Percentiles rank a stretch among this genome's conserved stretches.
Evolutionary conservation across 2,797 vertebrate genomes (phyloP).

Genomic region (Brachyrhaphis roseni): DNA sequence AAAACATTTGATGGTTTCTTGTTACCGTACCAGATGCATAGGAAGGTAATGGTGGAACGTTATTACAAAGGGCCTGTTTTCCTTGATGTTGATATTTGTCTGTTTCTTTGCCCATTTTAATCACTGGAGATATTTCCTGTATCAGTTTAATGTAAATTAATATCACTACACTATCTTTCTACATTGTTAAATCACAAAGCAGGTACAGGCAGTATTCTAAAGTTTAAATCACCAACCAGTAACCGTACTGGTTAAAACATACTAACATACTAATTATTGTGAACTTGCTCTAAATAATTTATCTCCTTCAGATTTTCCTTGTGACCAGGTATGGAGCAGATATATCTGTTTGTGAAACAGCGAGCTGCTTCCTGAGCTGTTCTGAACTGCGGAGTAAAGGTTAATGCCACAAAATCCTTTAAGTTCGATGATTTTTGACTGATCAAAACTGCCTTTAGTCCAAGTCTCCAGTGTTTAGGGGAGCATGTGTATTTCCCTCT

Average conservation of each 20-base stretch:
- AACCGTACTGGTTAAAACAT: background rate
- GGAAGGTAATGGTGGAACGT: background rate
- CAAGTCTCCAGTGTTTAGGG: constrained; percentile 47
- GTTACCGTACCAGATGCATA: background rate
- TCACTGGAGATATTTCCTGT: background rate
- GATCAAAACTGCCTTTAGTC: constrained; percentile 67
- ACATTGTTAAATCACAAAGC: background rate
- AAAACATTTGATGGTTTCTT: background rate
- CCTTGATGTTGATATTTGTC: background rate
- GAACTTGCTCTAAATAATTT: constrained; percentile 29
- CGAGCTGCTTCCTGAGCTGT: constrained; percentile 2
- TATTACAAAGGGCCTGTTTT: background rate
- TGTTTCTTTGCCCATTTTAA: background rate
- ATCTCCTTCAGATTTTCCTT: constrained; percentile 25
- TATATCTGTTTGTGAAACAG: constrained; percentile 32
- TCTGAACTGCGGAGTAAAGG: constrained; percentile 20
- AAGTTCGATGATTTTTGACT: constrained; percentile 61
- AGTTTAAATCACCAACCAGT: constrained; percentile 7
- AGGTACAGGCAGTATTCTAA: background rate
- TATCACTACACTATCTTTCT: background rate
- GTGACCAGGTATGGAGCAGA: constrained; percentile 8
- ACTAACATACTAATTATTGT: background rate
- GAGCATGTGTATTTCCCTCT: constrained; percentile 33
- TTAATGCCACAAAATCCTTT: constrained; percentile 63
- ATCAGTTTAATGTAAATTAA: background rate